A percentile compares a stretch with the other conserved stretches of the same genome.
phyloP scores from a whole-genome alignment of 2,888 invertebrate genomes.

The Drosophila lutescens region DNA sequence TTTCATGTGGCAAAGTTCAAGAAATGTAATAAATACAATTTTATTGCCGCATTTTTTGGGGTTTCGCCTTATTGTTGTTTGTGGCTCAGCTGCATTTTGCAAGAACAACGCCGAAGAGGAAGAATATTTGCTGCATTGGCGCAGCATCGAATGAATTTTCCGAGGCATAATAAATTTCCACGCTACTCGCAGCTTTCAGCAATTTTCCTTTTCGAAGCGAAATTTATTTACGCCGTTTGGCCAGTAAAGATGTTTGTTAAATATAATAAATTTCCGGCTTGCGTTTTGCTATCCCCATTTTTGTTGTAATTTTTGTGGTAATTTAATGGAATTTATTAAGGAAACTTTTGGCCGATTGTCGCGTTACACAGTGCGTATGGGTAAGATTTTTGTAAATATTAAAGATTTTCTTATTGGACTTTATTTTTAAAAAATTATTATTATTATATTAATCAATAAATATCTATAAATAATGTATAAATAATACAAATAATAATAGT shows the following conservation, averaged over 20 bases:
- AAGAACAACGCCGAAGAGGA: conserved; percentile 23
- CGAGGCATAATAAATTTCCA: conserved; percentile 60
- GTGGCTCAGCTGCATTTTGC: conserved; percentile 52
- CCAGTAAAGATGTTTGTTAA: conserved; percentile 61
- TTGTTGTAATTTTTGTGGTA: conserved; percentile 38
- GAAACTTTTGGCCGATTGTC: conserved; percentile 14
- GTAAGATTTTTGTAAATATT: not conserved
- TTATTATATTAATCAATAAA: no score
- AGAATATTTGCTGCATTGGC: conserved; percentile 46
- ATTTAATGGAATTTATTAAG: conserved; percentile 48
- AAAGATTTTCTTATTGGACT: no score
- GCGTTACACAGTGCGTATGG: conserved; percentile 20
- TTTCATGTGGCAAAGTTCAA: conserved; percentile 60
- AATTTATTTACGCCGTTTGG: conserved; percentile 67
- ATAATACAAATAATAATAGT: no score
- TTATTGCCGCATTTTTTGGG: conserved; percentile 60
- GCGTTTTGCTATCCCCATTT: conserved; percentile 23
- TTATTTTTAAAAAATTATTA: not conserved
- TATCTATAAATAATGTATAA: no score
- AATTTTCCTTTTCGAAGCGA: conserved; percentile 31
- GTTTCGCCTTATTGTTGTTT: conserved; percentile 36
- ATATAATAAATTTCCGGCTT: conserved; percentile 63
- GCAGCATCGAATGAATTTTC: conserved; percentile 62
- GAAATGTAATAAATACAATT: conserved; percentile 71
- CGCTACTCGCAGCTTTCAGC: conserved; percentile 37